Conservation (phyloP, 1,140 invertebrate species). For the Lordiphosa mommai region DNA sequence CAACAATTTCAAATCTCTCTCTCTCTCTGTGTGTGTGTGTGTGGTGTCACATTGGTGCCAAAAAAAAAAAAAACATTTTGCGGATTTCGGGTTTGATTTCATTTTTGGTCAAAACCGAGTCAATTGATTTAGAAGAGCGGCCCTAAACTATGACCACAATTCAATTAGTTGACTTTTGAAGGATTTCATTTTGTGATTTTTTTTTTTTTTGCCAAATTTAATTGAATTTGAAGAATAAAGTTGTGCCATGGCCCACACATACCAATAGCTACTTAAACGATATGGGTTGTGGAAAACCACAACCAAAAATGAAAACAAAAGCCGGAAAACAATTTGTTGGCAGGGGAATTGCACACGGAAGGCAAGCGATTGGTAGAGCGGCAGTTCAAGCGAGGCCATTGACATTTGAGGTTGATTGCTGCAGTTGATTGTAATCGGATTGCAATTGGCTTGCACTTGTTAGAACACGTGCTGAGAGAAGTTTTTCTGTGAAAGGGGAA, state of each 20-base stretch:
- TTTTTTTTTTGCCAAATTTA: slow-evolving; percentile 27
- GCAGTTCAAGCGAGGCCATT: slow-evolving; percentile 64
- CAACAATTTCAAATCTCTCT: slow-evolving; percentile 23
- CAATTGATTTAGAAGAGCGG: slow-evolving; percentile 59
- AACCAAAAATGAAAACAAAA: slow-evolving; percentile 59
- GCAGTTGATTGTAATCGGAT: slow-evolving; percentile 72
- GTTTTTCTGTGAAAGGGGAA: slow-evolving; percentile 24
- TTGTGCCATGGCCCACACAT: slow-evolving; percentile 23
- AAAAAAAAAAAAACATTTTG: slow-evolving; percentile 37
- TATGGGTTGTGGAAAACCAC: slow-evolving; percentile 5
- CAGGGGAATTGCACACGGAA: slow-evolving; percentile 8
- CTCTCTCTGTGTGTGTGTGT: slow-evolving; percentile 4
- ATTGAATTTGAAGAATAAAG: slow-evolving; percentile 28
- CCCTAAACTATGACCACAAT: slow-evolving; percentile 13
- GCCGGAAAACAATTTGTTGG: slow-evolving; percentile 74
- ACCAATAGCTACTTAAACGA: slow-evolving; percentile 20
- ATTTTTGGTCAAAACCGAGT: slow-evolving; percentile 51
- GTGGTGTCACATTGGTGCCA: slow-evolving; percentile 7
- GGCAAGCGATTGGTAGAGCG: slow-evolving; percentile 4
- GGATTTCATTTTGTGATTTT: slow-evolving; percentile 35
- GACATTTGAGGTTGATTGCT: slow-evolving; percentile 65
- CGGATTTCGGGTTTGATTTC: slow-evolving; percentile 64
- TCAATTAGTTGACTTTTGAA: slow-evolving; percentile 57
- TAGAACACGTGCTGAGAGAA: slow-evolving; percentile 46
- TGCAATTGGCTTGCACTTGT: slow-evolving; percentile 68